These are phyloP conservation scores for Hestina assimilis DNA, from an alignment of 1,140 invertebrate species.

Conservation along the genomic window DNA sequence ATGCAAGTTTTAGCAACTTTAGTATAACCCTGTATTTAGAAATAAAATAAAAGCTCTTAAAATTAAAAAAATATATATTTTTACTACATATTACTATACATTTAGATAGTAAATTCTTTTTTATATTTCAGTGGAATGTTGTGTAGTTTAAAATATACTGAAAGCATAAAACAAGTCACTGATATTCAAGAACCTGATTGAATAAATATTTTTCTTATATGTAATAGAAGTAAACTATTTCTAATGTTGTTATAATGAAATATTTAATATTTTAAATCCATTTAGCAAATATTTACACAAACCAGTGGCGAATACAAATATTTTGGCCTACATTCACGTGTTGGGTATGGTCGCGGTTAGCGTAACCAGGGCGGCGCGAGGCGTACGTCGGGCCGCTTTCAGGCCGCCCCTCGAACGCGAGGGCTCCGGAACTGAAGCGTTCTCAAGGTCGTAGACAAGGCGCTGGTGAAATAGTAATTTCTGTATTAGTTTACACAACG, in stretches of 20 bases:
- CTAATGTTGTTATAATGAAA: too few relatives aligned
- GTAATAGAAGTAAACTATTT: too few relatives aligned
- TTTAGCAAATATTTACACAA: background rate
- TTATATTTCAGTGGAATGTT: too few relatives aligned
- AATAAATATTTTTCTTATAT: too few relatives aligned
- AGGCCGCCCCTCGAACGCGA: constrained; percentile 7
- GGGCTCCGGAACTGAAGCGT: constrained; percentile 4
- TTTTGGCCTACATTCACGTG: background rate
- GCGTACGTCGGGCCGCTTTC: background rate
- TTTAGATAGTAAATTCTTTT: too few relatives aligned
- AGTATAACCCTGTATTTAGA: too few relatives aligned
- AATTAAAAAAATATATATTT: too few relatives aligned
- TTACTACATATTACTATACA: too few relatives aligned
- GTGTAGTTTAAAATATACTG: too few relatives aligned
- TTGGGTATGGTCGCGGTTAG: constrained; percentile 8
- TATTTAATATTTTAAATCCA: background rate
- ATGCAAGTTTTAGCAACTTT: constrained; percentile 16
- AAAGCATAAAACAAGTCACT: too few relatives aligned
- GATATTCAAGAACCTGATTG: too few relatives aligned
- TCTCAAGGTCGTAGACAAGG: constrained; percentile 15
- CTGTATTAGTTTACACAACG: background rate
- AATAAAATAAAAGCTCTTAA: too few relatives aligned
- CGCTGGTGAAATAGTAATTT: background rate
- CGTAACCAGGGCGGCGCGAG: background rate
- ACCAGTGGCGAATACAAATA: background rate